Conservation (phyloP, 2,888 invertebrate genomes). For the Mylabris sibirica region DNA sequence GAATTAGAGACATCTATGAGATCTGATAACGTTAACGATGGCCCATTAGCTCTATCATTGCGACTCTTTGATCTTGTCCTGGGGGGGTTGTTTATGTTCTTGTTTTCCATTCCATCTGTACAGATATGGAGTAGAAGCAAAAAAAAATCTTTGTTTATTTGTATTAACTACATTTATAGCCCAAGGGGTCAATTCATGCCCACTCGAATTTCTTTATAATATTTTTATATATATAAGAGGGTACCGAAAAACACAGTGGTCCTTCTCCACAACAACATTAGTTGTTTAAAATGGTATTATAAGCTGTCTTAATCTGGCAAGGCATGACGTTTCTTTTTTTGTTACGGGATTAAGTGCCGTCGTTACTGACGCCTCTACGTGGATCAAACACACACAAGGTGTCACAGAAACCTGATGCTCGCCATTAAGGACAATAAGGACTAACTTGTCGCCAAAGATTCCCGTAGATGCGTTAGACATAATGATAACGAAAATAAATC, state of each 20-base stretch:
- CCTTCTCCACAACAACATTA: slow-evolving; percentile 49
- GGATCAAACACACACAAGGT: slow-evolving; percentile 40
- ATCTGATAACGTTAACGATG: slow-evolving; percentile 51
- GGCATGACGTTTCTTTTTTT: slow-evolving; percentile 59
- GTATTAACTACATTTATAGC: neutral
- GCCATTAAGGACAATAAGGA: slow-evolving; percentile 51
- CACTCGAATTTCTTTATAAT: slow-evolving; percentile 20
- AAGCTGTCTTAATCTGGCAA: slow-evolving; percentile 59
- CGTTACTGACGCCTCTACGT: slow-evolving; percentile 51
- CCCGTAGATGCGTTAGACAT: neutral
- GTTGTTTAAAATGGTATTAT: slow-evolving; percentile 59
- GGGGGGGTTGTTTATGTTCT: neutral
- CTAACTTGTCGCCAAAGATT: slow-evolving; percentile 37
- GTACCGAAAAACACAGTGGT: slow-evolving; percentile 44
- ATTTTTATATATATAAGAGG: slow-evolving; percentile 13
- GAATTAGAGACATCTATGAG: slow-evolving; percentile 44
- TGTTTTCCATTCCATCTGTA: slow-evolving; percentile 5
- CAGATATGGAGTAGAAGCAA: neutral
- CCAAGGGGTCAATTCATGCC: slow-evolving; percentile 17
- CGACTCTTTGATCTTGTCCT: slow-evolving; percentile 5
- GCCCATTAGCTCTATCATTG: slow-evolving; percentile 43
- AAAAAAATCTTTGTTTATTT: neutral
- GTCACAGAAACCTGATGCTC: slow-evolving; percentile 56
- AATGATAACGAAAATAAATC: slow-evolving; percentile 37
- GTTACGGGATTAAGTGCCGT: slow-evolving; percentile 54